A percentile compares a stretch with the other conserved stretches of the same genome.
Evolutionary conservation across 2,797 vertebrate species (phyloP).

Genomic region (Xiphorhynchus erythropygius): DNA sequence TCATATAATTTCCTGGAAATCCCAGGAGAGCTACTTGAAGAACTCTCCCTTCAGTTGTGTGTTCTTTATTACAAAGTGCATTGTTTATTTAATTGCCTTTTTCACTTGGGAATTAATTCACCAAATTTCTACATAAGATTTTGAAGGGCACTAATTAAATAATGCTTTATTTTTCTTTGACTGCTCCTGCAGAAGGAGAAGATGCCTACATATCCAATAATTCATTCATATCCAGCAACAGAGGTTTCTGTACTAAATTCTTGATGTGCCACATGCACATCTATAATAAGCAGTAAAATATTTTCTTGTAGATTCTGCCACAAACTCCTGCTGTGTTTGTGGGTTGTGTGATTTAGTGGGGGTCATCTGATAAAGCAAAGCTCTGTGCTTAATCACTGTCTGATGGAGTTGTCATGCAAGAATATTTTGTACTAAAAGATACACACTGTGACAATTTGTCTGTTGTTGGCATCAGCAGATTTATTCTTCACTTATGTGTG

Average conservation of each 20-base stretch:
- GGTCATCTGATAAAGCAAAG: not conserved
- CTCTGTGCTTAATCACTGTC: not conserved
- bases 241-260: not conserved
- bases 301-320: not conserved
- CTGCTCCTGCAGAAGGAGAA: not conserved
- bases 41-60: not conserved
- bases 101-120: not conserved
- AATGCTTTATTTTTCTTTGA: not conserved
- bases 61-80: not conserved
- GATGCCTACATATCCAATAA: not conserved
- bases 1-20: not conserved
- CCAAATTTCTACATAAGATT: not conserved
- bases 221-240: not conserved
- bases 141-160: not conserved
- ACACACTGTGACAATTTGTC: rapidly evolving
- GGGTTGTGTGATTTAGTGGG: not conserved
- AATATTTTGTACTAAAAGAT: not conserved
- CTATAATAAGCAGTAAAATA: not conserved
- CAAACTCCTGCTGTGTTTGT: not conserved
- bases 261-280: not conserved
- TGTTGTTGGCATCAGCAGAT: not conserved
- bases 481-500: not conserved
- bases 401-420: not conserved
- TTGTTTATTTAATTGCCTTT: not conserved
- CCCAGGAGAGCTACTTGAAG: not conserved